These are phyloP conservation scores for Rhipidura dahli DNA, from an alignment of 2,113 vertebrate species.

Conservation along the genomic window DNA sequence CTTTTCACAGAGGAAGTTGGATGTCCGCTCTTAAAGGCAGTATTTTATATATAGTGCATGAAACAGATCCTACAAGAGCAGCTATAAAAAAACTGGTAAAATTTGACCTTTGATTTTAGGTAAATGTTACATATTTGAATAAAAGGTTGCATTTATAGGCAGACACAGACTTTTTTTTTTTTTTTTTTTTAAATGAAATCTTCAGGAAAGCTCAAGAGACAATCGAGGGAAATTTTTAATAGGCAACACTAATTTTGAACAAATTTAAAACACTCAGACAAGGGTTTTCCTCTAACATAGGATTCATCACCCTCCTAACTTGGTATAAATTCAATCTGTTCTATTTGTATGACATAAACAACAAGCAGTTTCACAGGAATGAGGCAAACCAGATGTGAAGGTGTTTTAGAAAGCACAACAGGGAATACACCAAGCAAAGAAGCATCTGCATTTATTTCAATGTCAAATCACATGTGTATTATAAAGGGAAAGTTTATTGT, in stretches of 20 bases:
- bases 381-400: slow-evolving; percentile 83
- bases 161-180: neutral
- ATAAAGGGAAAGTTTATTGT: slow-evolving; percentile 74
- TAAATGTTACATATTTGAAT: slow-evolving; percentile 37
- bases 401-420: slow-evolving; percentile 80
- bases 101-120: slow-evolving; percentile 42
- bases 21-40: neutral
- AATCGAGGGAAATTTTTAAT: slow-evolving; percentile 20
- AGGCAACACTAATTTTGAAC: slow-evolving; percentile 56
- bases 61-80: neutral
- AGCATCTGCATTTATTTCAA: slow-evolving; percentile 82
- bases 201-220: neutral
- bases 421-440: slow-evolving; percentile 78
- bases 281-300: slow-evolving; percentile 61
- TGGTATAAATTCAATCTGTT: slow-evolving; percentile 79
- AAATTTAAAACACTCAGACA: slow-evolving; percentile 58
- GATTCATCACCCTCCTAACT: slow-evolving; percentile 72
- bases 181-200: neutral
- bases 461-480: slow-evolving; percentile 78
- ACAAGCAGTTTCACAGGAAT: slow-evolving; percentile 76
- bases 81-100: slow-evolving; percentile 24
- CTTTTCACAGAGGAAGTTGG: neutral
- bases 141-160: slow-evolving; percentile 35
- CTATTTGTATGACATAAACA: slow-evolving; percentile 79
- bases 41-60: neutral